Conservation (phyloP, 2,888 invertebrate genomes). For the Gastracanthus pulcherrimus region DNA sequence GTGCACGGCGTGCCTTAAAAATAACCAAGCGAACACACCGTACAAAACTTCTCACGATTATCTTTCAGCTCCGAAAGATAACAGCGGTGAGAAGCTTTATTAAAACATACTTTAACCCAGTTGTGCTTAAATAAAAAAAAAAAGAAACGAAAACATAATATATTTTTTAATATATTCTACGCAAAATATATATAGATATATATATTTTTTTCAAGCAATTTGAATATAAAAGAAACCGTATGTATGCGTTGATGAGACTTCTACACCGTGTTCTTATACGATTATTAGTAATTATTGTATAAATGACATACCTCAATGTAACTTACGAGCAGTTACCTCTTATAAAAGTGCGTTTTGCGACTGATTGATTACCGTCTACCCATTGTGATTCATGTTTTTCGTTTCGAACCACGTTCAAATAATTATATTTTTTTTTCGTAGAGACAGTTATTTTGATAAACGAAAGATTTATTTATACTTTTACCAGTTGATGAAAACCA, state of each 20-base stretch:
- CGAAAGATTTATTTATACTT: slow-evolving; percentile 1
- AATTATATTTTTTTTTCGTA: background rate
- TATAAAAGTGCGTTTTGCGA: slow-evolving; percentile 49
- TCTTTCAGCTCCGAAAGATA: slow-evolving; percentile 43
- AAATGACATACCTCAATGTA: slow-evolving; percentile 50
- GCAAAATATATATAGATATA: slow-evolving; percentile 11
- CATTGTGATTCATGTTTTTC: slow-evolving; percentile 50
- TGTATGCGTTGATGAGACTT: slow-evolving; percentile 28
- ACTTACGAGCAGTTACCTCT: slow-evolving; percentile 51
- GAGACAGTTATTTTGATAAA: slow-evolving; percentile 2
- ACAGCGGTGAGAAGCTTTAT: slow-evolving; percentile 25
- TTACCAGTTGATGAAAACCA: slow-evolving; percentile 34
- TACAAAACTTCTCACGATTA: slow-evolving; percentile 37
- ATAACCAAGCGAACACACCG: background rate
- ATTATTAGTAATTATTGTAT: slow-evolving; percentile 45
- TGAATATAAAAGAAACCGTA: slow-evolving; percentile 4
- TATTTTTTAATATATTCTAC: slow-evolving; percentile 40
- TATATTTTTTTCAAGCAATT: slow-evolving; percentile 36
- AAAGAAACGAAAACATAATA: slow-evolving; percentile 18
- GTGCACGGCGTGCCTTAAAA: slow-evolving; percentile 30
- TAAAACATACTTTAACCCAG: slow-evolving; percentile 5
- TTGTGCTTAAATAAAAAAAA: slow-evolving; percentile 37
- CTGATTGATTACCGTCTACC: slow-evolving; percentile 46
- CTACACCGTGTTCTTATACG: background rate
- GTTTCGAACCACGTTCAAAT: background rate